Percentiles rank a stretch among this genome's conserved stretches.
These are phyloP conservation scores for Rotaria socialis DNA, from an alignment of 2,888 invertebrate genomes.

Conservation along the genomic window DNA sequence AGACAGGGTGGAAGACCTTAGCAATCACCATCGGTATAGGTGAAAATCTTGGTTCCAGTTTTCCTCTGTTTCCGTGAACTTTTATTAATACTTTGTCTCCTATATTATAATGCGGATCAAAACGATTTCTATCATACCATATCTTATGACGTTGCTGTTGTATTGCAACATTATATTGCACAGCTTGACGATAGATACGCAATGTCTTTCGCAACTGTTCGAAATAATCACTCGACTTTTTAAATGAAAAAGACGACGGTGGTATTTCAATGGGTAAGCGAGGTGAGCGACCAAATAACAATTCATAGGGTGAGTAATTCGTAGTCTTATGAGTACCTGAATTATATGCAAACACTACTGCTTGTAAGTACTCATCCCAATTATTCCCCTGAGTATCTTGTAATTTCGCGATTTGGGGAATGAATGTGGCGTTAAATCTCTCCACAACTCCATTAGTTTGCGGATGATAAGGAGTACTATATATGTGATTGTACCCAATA, in stretches of 20 bases:
- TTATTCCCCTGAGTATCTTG: no score
- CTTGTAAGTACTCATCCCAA: not conserved
- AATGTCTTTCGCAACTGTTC: no score
- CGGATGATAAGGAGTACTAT: not conserved
- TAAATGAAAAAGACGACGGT: not conserved
- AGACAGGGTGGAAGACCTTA: not conserved
- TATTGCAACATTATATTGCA: not conserved
- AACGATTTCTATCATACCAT: not conserved
- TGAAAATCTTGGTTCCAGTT: not conserved
- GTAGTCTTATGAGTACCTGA: not conserved
- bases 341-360: no score
- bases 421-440: no score
- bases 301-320: not conserved
- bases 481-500: not conserved
- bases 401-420: no score
- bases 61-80: not conserved
- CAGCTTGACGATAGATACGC: not conserved
- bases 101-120: not conserved
- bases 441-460: not conserved
- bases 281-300: not conserved
- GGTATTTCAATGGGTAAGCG: not conserved
- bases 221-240: no score
- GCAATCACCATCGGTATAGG: not conserved
- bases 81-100: not conserved
- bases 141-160: not conserved